Conservation (phyloP, 2,888 invertebrate species). For the Onchidella celtica region DNA sequence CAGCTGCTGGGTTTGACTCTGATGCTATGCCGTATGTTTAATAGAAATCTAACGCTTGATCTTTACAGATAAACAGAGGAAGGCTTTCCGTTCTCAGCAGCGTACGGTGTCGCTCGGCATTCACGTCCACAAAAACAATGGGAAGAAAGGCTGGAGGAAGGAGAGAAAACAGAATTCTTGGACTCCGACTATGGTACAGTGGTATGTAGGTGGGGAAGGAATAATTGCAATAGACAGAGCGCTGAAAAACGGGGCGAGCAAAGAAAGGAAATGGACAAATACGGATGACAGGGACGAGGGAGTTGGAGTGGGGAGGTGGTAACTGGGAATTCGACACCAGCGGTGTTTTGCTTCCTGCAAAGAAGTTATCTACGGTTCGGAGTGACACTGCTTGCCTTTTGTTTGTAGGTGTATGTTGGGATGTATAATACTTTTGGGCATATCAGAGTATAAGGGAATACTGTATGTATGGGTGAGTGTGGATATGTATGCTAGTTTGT, state of each 20-base stretch:
- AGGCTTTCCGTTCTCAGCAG: neutral
- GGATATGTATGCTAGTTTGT: too few relatives aligned
- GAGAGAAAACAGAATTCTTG: neutral
- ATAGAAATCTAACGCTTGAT: conserved; percentile 30
- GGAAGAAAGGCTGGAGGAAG: neutral
- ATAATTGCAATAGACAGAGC: neutral
- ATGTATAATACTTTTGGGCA: too few relatives aligned
- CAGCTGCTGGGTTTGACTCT: neutral
- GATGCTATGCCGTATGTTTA: neutral
- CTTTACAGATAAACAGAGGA: conserved; percentile 15
- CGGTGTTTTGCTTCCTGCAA: too few relatives aligned
- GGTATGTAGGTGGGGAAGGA: too few relatives aligned
- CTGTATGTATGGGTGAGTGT: too few relatives aligned
- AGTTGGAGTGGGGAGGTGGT: too few relatives aligned
- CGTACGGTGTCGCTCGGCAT: neutral
- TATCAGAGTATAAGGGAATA: too few relatives aligned
- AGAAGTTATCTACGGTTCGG: too few relatives aligned
- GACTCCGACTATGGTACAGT: too few relatives aligned
- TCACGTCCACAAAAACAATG: neutral
- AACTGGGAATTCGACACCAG: too few relatives aligned
- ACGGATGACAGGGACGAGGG: neutral
- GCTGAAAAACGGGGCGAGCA: neutral
- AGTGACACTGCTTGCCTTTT: too few relatives aligned
- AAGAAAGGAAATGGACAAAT: neutral
- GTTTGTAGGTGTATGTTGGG: too few relatives aligned